These are phyloP conservation scores for Lasioglossum albipes DNA, from an alignment of 1,140 invertebrate species.

Conservation along the genomic window DNA sequence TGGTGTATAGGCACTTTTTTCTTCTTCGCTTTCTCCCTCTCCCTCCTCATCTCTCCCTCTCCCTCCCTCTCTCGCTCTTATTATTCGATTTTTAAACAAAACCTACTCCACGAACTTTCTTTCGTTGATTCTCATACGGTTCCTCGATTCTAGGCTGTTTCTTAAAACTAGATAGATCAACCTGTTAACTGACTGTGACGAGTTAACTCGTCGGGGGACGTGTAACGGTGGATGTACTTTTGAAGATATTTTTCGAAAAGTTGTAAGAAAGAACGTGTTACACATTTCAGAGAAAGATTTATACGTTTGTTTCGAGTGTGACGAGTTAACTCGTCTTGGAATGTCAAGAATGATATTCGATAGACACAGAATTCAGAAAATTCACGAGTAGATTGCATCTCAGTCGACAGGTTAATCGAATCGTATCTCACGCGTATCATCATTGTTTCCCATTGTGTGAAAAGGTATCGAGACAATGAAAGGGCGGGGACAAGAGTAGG, in stretches of 20 bases:
- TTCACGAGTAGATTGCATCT: too few species aligned
- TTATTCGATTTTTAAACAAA: conserved; percentile 16
- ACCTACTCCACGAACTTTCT: not conserved
- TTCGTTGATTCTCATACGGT: not conserved
- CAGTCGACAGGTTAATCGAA: not conserved
- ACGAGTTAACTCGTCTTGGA: too few species aligned
- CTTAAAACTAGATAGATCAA: conserved; percentile 21
- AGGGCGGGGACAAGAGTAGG: not conserved
- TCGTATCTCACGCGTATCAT: conserved; percentile 15
- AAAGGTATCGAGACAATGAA: conserved; percentile 41
- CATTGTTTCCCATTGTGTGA: not conserved
- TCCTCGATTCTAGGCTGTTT: not conserved
- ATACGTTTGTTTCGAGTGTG: too few species aligned
- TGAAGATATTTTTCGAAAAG: too few species aligned
- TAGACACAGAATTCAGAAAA: too few species aligned
- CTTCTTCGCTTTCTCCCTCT: conserved; percentile 10
- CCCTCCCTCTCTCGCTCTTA: conserved; percentile 12
- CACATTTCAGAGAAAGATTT: too few species aligned
- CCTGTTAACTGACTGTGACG: too few species aligned
- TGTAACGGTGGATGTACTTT: too few species aligned
- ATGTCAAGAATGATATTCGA: too few species aligned
- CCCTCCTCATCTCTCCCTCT: conserved; percentile 19
- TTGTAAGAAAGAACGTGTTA: too few species aligned
- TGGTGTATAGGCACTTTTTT: conserved; percentile 63
- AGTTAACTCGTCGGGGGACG: too few species aligned